A percentile compares a stretch with the other conserved stretches of the same genome.
Evolutionary conservation across 2,113 vertebrate species (phyloP).

Genomic region (Machaerirhynchus nigripectus): DNA sequence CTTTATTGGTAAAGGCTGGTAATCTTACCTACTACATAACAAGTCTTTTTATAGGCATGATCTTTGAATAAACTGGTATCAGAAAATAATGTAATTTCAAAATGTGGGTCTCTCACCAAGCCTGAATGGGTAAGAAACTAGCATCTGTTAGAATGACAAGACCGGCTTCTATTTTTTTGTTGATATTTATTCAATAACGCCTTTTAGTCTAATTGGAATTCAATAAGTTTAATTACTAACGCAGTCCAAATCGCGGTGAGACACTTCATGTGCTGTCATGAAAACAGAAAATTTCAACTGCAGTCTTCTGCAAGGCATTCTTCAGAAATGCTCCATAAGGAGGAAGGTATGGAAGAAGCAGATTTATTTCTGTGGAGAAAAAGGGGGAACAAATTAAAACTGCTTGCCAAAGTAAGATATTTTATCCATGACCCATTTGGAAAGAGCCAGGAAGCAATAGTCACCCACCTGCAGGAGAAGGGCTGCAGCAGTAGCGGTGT

Average conservation of each 20-base stretch:
- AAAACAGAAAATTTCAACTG: neutral
- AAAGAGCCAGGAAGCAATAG: neutral
- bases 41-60: neutral
- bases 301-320: neutral
- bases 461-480: neutral
- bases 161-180: neutral
- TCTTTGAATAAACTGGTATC: neutral
- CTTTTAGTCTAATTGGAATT: neutral
- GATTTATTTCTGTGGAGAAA: neutral
- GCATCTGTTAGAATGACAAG: neutral
- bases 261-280: neutral
- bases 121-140: neutral
- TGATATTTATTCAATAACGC: neutral
- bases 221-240: neutral
- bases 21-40: neutral
- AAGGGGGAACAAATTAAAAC: neutral
- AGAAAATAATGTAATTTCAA: neutral
- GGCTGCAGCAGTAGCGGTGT: neutral
- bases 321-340: neutral
- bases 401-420: neutral
- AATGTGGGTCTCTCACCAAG: neutral
- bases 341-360: neutral
- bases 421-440: neutral
- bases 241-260: neutral
- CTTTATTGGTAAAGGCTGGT: neutral